Evolutionary conservation across 2,888 invertebrate genomes (phyloP).

Genomic region (Hirtodrosophila cameraria): DNA sequence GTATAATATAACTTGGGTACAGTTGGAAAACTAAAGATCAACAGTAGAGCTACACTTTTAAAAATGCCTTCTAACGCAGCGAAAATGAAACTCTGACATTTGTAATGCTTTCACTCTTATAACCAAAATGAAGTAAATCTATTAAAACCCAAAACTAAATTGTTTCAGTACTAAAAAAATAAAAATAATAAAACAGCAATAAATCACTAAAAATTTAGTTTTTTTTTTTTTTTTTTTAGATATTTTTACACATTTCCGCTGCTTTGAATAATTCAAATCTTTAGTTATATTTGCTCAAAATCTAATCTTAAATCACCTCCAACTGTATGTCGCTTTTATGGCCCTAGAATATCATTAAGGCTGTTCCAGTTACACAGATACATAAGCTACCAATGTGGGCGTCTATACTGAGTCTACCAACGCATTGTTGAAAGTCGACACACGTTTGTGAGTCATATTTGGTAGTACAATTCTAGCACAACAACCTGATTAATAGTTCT

Average conservation of each 20-base stretch:
- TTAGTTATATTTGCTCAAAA: conserved; percentile 16
- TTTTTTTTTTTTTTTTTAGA: background rate
- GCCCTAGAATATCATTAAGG: conserved; percentile 60
- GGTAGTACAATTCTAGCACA: conserved; percentile 1
- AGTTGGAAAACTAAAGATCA: conserved; percentile 8
- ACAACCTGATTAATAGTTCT: conserved; percentile 24
- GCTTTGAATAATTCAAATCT: conserved; percentile 61
- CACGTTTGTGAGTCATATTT: conserved; percentile 43
- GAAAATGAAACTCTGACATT: conserved; percentile 5
- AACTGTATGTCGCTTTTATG: conserved; percentile 50
- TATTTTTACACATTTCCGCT: conserved; percentile 10
- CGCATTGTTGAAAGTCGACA: conserved; percentile 34
- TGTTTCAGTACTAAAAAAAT: conserved; percentile 7
- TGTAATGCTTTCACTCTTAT: conserved; percentile 35
- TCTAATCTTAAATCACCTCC: conserved; percentile 33
- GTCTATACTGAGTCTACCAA: conserved; percentile 27
- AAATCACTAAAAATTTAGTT: background rate
- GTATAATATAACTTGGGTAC: conserved; percentile 27
- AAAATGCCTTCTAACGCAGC: conserved; percentile 5
- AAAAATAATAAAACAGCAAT: background rate
- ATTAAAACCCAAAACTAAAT: conserved; percentile 32
- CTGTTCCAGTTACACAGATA: conserved; percentile 69
- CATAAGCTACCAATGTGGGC: conserved; percentile 15
- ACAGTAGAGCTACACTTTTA: conserved; percentile 47
- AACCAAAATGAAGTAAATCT: conserved; percentile 23